Base-by-base conservation (phyloP, 2,113 vertebrate species). In the Antigone vipio region DNA sequence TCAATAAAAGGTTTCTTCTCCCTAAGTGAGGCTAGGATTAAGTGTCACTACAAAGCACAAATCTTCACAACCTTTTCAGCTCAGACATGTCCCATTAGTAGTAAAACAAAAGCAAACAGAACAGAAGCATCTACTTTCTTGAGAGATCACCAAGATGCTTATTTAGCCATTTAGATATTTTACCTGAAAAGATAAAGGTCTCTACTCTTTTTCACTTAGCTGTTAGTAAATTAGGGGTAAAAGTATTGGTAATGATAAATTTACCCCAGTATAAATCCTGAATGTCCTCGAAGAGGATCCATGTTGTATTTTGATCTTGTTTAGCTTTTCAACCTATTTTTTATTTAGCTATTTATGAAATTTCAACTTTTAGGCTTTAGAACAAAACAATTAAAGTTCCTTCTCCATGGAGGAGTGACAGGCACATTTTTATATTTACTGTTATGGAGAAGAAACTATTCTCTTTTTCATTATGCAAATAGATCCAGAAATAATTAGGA, bases 401-500 rank as follows among this genome's bases (percentile, higher is more conserved):
- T 59, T 96, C 56, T 55, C n/a, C 11, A 9, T 47, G 30, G 56
- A 75, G 15, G 20, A 89, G 5, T 93, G 67, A 88, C 40, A 88
- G n/a, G 19, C 52, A 88, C 40, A 63, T 30, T 91, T 94, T 96
- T 62, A 29, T 94, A 59, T 89, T 95, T 96, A 40, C 44, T 95
- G 16, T 76, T 77, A 68, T 40, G 92, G n/a, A 88, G 45, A 58
- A 94, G 68, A 92, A 94, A 75, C 16, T 24, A 27, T 89, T 92
- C 23, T 18, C 26, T 90, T 93, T 72, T 88, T 93, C 85, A 90
- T 52, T 82, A 83, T 91, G 60, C 40, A 79, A 88, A 71, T 66
- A 88, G 81, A 84, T 68, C 42, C 26, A 91, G 45, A 90, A 97
- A 95, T 96, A 96, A 96, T 96, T 94, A 92, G 26, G 35, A 96